Evolutionary conservation across 2,797 vertebrate species (phyloP), one percentile per base, ranked within the genome.

Genomic region (Amblyopsis hoosieri): DNA sequence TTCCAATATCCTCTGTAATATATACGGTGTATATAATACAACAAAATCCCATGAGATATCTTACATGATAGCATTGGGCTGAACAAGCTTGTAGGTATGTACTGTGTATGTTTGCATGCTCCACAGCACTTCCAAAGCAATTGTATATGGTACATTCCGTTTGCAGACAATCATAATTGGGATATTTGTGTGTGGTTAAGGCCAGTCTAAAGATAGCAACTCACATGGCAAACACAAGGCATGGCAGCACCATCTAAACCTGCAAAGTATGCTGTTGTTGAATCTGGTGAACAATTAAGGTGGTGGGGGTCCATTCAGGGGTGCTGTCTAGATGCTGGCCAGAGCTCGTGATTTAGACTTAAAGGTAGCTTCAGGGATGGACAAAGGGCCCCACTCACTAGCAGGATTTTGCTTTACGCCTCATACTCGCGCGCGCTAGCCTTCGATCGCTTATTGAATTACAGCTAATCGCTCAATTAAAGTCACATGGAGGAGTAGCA

Each of bases 361-460:
- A 85, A 85, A 91, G 85, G 90, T 87, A 89, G 75, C 69, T 81
- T 69, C 69, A 13, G 69, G 65, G 83, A 79, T 62, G 74, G 69
- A 93, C 92, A 93, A 92, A 92, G 89, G 78, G 59, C 50, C 11
- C 76, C 84, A 87, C 87, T 91, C 85, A 91, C 66, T 63, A 78
- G 67, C 64, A 67, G 75, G 84, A 88, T 91, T 91, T 90, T 86
- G 81, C 87, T 91, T 90, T 92, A 91, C 79, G 86, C 90, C 89
- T 88, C 81, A 80, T 81, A 85, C 89, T 90, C 89, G 91, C 84
- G 88, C 81, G 77, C 87, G 81, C 70, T 79, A 83, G 74, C 86
- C 89, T 90, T 85, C 85, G 72, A 87, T 90, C 76, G 81, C 85
- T 93, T 90, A 93, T 93, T 92, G 82, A 92, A 90, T 93, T 93